These are phyloP conservation scores for Mizuhopecten yessoensis DNA, from an alignment of 1,140 invertebrate species.

Conservation along the genomic window DNA sequence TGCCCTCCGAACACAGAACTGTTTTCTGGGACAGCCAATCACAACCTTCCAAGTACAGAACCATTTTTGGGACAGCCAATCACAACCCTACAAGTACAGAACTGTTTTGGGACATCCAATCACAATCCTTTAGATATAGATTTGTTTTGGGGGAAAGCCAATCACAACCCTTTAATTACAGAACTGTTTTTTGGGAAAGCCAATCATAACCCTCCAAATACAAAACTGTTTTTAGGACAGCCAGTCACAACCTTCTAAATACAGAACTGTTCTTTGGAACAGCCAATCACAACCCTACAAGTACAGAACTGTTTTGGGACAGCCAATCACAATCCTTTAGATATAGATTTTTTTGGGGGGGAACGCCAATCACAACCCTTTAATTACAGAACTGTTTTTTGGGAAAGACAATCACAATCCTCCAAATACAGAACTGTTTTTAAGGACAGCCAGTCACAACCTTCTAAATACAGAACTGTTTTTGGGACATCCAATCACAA, in stretches of 20 bases:
- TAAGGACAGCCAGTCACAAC: neutral
- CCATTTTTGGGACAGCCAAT: neutral
- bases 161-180: neutral
- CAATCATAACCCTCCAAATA: too few relatives aligned
- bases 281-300: neutral
- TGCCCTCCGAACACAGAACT: neutral
- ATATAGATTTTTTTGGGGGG: too few relatives aligned
- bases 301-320: too few relatives aligned
- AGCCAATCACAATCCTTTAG: too few relatives aligned
- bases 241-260: too few relatives aligned
- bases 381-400: too few relatives aligned
- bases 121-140: neutral
- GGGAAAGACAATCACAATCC: too few relatives aligned
- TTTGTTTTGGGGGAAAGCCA: neutral
- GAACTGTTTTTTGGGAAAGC: too few relatives aligned
- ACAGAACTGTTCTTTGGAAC: too few relatives aligned
- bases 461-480: too few relatives aligned
- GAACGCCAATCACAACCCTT: neutral
- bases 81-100: neutral
- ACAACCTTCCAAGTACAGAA: neutral
- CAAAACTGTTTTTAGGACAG: neutral
- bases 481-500: too few relatives aligned
- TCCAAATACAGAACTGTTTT: neutral
- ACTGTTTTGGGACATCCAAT: too few relatives aligned
- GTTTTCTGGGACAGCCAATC: neutral